Conservation (phyloP, 2,888 invertebrate species). For the Panzeria rudis region DNA sequence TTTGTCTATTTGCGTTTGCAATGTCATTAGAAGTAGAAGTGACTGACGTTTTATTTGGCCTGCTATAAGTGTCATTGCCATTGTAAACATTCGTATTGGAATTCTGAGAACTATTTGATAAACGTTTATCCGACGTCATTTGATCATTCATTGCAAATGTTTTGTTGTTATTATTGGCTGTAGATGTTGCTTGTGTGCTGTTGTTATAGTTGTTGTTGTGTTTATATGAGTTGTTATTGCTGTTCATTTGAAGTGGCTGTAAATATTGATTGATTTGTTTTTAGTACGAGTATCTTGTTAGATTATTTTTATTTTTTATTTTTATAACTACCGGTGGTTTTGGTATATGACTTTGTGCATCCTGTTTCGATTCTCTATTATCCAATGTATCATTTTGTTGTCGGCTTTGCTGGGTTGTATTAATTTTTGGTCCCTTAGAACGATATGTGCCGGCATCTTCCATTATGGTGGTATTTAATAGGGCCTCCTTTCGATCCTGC, state of each 20-base stretch:
- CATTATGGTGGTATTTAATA: constrained; percentile 82
- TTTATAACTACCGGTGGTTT: constrained; percentile 84
- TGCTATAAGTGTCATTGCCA: constrained; percentile 29
- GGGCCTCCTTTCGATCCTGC: constrained; percentile 82
- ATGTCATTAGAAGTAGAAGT: constrained; percentile 79
- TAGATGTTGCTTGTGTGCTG: neutral
- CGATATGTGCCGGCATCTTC: constrained; percentile 82
- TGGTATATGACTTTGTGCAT: constrained; percentile 59
- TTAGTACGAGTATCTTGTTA: neutral
- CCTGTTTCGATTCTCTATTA: constrained; percentile 12
- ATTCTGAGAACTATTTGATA: constrained; percentile 78
- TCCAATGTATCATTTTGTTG: constrained; percentile 39
- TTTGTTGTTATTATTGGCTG: constrained; percentile 22
- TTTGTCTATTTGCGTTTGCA: constrained; percentile 86
- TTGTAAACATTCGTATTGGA: constrained; percentile 20
- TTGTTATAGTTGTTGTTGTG: constrained; percentile 41
- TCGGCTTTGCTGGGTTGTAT: constrained; percentile 31
- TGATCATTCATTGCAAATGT: constrained; percentile 2
- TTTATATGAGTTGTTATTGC: constrained; percentile 21
- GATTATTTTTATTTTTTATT: constrained; percentile 22
- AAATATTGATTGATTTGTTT: constrained; percentile 3
- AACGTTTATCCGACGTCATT: constrained; percentile 84
- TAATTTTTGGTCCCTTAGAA: constrained; percentile 74
- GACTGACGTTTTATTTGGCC: constrained; percentile 31
- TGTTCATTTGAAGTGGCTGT: constrained; percentile 58